phyloP scores from a whole-genome alignment of 2,888 invertebrate species.

The Caprella mutica region DNA sequence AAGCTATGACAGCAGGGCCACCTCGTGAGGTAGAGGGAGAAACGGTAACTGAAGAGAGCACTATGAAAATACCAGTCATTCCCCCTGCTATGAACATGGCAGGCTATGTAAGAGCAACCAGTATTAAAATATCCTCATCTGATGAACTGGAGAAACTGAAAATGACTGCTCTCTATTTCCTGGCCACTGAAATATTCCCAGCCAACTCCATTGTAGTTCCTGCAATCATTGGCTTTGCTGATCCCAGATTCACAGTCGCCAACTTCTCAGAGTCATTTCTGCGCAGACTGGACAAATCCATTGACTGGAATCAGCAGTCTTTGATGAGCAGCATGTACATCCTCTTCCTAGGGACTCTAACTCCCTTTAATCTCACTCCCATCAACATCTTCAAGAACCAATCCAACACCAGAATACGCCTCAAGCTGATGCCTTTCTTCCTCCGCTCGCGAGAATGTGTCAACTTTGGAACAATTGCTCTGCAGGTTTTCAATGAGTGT shows the following conservation, averaged over 20 bases:
- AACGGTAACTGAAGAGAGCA: no score
- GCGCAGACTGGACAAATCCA: constrained; percentile 48
- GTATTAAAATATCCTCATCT: no score
- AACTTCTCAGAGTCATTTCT: constrained; percentile 74
- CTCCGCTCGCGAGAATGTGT: constrained; percentile 47
- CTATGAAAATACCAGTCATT: constrained; percentile 24
- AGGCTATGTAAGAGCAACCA: constrained; percentile 63
- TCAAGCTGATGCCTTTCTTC: constrained; percentile 73
- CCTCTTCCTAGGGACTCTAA: constrained; percentile 58
- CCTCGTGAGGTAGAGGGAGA: no score
- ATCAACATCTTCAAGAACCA: constrained; percentile 60
- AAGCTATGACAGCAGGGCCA: constrained; percentile 19
- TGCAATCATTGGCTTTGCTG: constrained; percentile 72
- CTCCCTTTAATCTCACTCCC: constrained; percentile 25
- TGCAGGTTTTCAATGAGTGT: constrained; percentile 70
- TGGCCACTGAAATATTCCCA: constrained; percentile 63
- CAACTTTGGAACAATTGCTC: constrained; percentile 45
- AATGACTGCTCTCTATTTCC: constrained; percentile 66
- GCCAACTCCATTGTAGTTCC: constrained; percentile 62
- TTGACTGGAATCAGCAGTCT: constrained; percentile 63
- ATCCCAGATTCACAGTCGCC: constrained; percentile 77
- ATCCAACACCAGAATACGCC: constrained; percentile 67
- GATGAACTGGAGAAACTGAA: constrained; percentile 75
- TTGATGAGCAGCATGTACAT: constrained; percentile 64
- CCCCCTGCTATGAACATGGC: constrained; percentile 31